Conservation (phyloP, 1,140 invertebrate genomes). For the Lordiphosa mommai region DNA sequence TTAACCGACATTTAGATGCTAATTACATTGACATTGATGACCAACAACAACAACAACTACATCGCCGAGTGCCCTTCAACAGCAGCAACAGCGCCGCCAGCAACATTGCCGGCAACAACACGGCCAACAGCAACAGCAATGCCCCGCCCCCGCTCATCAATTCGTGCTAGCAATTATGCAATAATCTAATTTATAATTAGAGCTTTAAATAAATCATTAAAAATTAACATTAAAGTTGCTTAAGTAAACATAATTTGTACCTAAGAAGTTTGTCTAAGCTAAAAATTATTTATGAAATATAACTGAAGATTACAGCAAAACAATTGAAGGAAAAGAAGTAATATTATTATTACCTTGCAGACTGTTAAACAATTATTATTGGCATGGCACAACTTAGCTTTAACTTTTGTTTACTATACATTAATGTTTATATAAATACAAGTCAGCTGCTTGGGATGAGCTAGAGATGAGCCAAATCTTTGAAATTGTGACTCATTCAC, state of each 20-base stretch:
- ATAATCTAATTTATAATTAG: conserved; percentile 4
- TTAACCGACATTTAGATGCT: conserved; percentile 17
- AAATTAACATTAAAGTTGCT: background rate
- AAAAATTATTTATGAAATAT: conserved; percentile 12
- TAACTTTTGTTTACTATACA: too few species aligned
- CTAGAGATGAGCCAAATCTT: too few species aligned
- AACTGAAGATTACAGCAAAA: background rate
- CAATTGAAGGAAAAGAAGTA: too few species aligned
- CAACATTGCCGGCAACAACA: conserved; percentile 12
- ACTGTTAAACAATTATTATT: background rate
- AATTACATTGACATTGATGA: conserved; percentile 46
- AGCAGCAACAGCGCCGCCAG: conserved; percentile 13
- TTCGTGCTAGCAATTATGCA: conserved; percentile 58
- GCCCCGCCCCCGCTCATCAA: conserved; percentile 54
- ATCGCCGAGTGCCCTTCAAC: conserved; percentile 1
- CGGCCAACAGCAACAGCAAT: conserved; percentile 9
- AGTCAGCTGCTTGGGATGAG: too few species aligned
- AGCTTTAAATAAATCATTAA: conserved; percentile 2
- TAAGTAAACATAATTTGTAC: too few species aligned
- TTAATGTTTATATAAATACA: too few species aligned
- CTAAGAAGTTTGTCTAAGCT: too few species aligned
- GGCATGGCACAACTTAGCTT: background rate
- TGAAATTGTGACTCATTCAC: too few species aligned
- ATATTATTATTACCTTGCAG: background rate
- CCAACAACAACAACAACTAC: conserved; percentile 6